Conservation (phyloP, 2,797 vertebrate species). For the Chelon auratus region DNA sequence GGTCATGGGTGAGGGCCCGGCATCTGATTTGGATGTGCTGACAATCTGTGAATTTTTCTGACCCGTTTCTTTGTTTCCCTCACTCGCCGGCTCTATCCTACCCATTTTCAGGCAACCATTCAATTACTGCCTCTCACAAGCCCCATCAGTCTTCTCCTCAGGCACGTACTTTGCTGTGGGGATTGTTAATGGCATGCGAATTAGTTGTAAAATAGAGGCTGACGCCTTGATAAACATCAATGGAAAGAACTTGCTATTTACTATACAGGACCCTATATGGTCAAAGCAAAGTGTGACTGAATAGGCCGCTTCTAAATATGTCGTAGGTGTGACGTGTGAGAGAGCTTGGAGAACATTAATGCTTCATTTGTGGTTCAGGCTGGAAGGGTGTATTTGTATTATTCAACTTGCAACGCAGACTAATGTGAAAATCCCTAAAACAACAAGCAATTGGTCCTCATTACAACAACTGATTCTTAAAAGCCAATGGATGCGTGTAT, state of each 20-base stretch:
- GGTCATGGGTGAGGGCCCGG: constrained; percentile 59
- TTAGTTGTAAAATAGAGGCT: constrained; percentile 33
- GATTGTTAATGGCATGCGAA: constrained; percentile 31
- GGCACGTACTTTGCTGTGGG: constrained; percentile 26
- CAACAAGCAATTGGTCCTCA: constrained; percentile 57
- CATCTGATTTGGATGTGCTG: constrained; percentile 73
- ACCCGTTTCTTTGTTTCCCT: constrained; percentile 62
- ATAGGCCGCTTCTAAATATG: not conserved
- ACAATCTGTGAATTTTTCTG: constrained; percentile 57
- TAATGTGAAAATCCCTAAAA: constrained; percentile 58
- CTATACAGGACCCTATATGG: not conserved
- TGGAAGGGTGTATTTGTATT: not conserved
- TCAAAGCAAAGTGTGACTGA: constrained; percentile 14
- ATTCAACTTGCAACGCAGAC: constrained; percentile 18
- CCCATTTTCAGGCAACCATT: constrained; percentile 48
- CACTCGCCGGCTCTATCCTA: constrained; percentile 59
- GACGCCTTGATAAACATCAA: constrained; percentile 6
- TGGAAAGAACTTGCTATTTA: constrained; percentile 8
- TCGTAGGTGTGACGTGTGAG: constrained; percentile 3
- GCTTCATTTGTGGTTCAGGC: constrained; percentile 44
- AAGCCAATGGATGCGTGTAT: constrained; percentile 13
- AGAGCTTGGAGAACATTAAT: constrained; percentile 32
- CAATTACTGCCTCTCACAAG: constrained; percentile 52
- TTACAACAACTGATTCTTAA: constrained; percentile 29
- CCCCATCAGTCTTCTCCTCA: constrained; percentile 13